Evolutionary conservation across 1,140 invertebrate genomes (phyloP).

Genomic region (Leptonema lineaticorne): DNA sequence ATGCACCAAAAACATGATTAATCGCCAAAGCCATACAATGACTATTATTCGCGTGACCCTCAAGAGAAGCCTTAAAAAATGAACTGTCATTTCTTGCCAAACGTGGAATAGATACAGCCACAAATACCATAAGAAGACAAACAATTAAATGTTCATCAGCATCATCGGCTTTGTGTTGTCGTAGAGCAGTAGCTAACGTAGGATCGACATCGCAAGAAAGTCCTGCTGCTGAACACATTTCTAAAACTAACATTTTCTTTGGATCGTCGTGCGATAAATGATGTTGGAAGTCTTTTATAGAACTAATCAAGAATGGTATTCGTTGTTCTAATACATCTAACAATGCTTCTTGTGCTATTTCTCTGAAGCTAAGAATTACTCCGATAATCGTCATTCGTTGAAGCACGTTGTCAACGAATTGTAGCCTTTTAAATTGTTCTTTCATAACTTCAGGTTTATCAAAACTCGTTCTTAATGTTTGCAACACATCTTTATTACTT

Average conservation of each 20-base stretch:
- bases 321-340: conserved; percentile 91
- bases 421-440: conserved; percentile 89
- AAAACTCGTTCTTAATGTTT: conserved; percentile 91
- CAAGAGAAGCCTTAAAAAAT: conserved; percentile 86
- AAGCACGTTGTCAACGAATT: conserved; percentile 90
- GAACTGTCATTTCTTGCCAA: conserved; percentile 89
- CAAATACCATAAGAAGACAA: conserved; percentile 97
- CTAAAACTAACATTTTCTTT: conserved; percentile 90
- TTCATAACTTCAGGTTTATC: conserved; percentile 98
- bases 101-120: conserved; percentile 96
- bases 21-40: conserved; percentile 96
- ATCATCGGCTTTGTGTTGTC: conserved; percentile 85
- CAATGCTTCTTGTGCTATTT: conserved; percentile 89
- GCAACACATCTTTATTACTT: conserved; percentile 88
- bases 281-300: conserved; percentile 92
- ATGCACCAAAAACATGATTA: conserved; percentile 93
- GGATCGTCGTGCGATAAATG: conserved; percentile 88
- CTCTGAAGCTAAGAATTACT: conserved; percentile 93
- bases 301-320: conserved; percentile 96
- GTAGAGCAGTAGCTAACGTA: conserved; percentile 83
- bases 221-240: conserved; percentile 96
- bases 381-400: conserved; percentile 98
- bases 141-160: conserved; percentile 91
- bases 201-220: conserved; percentile 93
- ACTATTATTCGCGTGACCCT: conserved; percentile 96